Base-by-base conservation (phyloP, 2,888 invertebrate genomes). In the Taphrorychus bicolor region DNA sequence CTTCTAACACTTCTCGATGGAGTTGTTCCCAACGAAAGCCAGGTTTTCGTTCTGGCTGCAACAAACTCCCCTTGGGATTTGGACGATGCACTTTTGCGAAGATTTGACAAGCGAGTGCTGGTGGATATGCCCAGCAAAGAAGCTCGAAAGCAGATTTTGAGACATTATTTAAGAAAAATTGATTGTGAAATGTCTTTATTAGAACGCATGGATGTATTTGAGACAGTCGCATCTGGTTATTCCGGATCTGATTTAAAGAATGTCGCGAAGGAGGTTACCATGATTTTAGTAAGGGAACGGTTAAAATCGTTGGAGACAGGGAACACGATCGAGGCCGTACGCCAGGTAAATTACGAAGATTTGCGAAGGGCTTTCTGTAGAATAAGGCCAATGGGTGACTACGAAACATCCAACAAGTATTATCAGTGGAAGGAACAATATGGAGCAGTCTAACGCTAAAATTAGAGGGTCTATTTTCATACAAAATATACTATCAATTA, bases 1-100 rank as follows among this genome's bases (percentile, higher is more conserved):
- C 85, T 97, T 17, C 85, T 97, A 7, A 40, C 51, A 5, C 91
- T 95, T 79, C 85, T 97, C 75, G 97, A 97, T 78, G 96, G 96
- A 1, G 83, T 89, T 59, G 83, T 86, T 52, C 83, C 87, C 2
- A 85, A 85, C 3, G 82, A 87, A 11, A 85, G 87, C 22, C 88
- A 89, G n/a, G 90, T 91, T 67, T 92, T 92, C 79, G 84, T 92
- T 51, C 84, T 97, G 56, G 95, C 95, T 14, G 94, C 95, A 67
- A 94, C 97, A 1, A 97, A 97, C 82, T 85, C 92, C 74, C 97
- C 97, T 1, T 97, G 97, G 97, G 93, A 94, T 78, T 87, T 97
- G 70, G 97, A 97, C 79, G 85, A 90, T 70, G 96, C 97, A 0
- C 89, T 97, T 82, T 82, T 97, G 42, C 84, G 97, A 45, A 86